These are phyloP conservation scores for Malacosoma neustria DNA, from an alignment of 2,888 invertebrate species.

Conservation along the genomic window DNA sequence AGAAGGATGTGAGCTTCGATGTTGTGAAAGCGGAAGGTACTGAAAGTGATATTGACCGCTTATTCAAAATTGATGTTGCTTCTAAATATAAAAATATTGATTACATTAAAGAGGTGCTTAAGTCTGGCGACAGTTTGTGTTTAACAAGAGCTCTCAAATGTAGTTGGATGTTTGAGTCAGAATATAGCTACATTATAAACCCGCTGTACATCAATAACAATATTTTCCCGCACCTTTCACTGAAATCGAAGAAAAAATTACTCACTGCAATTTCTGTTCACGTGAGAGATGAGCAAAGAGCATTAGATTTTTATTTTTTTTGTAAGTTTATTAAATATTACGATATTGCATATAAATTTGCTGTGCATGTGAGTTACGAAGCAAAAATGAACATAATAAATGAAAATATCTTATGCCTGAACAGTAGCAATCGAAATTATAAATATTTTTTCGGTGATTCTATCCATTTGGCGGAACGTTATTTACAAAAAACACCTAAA, in stretches of 20 bases:
- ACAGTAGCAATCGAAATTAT: neutral
- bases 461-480: constrained; percentile 15
- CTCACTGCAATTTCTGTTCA: constrained; percentile 26
- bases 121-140: constrained; percentile 37
- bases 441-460: constrained; percentile 25
- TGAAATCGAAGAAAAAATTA: constrained; percentile 41
- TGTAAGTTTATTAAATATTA: constrained; percentile 3
- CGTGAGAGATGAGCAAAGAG: constrained; percentile 26
- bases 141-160: constrained; percentile 41
- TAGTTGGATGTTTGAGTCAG: constrained; percentile 33
- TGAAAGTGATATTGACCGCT: constrained; percentile 33
- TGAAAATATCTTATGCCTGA: neutral
- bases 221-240: constrained; percentile 44
- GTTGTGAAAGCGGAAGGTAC: constrained; percentile 20
- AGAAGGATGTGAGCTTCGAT: constrained; percentile 19
- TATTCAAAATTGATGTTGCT: constrained; percentile 50
- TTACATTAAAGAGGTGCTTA: constrained; percentile 37
- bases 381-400: neutral
- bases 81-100: constrained; percentile 34
- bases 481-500: constrained; percentile 4
- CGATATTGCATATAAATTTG: constrained; percentile 13
- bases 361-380: constrained; percentile 11
- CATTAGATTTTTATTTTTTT: constrained; percentile 28
- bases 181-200: constrained; percentile 29
- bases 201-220: constrained; percentile 31